Evolutionary conservation across 2,797 vertebrate genomes (phyloP), one percentile per base, ranked within the genome.

Genomic region (Halcyon badia): DNA sequence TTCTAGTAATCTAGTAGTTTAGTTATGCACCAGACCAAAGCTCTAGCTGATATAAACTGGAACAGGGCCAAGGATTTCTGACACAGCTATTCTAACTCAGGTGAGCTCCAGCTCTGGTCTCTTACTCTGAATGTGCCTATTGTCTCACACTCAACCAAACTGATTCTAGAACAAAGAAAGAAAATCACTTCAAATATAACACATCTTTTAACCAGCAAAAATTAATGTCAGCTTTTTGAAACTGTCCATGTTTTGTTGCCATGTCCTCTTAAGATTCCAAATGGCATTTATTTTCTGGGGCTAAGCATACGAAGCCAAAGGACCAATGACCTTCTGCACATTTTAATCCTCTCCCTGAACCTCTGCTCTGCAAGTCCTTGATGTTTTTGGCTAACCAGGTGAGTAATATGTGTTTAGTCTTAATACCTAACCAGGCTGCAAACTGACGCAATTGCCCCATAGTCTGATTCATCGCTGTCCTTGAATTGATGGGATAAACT

Each of bases 401-500:
- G 8, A 90, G 62, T 41, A 89, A 65, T 44, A 87, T 2, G 28
- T 88, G 48, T 91, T 95, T 89, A 89, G 61, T 70, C 57, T 92
- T 96, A 97, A 97, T 96, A 60, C 25, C 54, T 97, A 97, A 97
- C 86, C 64, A 83, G 57, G 28, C 62, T 88, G 52, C 28, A 91
- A 89, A 96, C 65, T 81, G 87, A 92, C 25, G 56, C 73, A 65
- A 54, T 78, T 94, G 71, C 94, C 37, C 57, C 89, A 87, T 2
- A 71, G 52, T 21, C 57, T 31, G 71, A 92, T 92, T 84, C 52
- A 78, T 5, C 54, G 5, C 49, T 54, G 71, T 65, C 94, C 93
- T 94, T 92, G 90, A 64, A 73, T 10, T 75, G 44, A 84, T 1
- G 56, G 37, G 60, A 65, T 95, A 82, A 87, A 24, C 9, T 20